Percentiles rank a stretch among this genome's conserved stretches.
Evolutionary conservation across 2,113 vertebrate genomes (phyloP).

Genomic region (Xenus cinereus): DNA sequence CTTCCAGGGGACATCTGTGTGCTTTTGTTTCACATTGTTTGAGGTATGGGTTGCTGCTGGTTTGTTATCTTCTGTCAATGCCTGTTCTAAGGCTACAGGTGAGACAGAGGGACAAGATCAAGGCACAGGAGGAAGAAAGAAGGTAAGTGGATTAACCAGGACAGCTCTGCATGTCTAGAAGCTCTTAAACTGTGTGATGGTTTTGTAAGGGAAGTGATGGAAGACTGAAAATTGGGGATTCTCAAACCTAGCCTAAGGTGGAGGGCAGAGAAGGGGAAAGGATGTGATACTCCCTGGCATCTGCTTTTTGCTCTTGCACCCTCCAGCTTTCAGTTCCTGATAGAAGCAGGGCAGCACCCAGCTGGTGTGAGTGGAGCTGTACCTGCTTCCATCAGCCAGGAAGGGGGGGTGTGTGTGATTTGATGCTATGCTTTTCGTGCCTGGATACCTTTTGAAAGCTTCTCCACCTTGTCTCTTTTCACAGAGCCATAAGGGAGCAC

Average conservation of each 20-base stretch:
- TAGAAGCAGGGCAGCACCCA: background rate
- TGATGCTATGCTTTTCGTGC: background rate
- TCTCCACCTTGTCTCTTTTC: background rate
- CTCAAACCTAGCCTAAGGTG: background rate
- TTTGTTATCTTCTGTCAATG: background rate
- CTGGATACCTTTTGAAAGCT: background rate
- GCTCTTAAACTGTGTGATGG: background rate
- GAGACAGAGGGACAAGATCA: background rate
- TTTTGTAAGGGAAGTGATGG: background rate
- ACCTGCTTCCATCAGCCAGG: background rate
- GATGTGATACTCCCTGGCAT: background rate
- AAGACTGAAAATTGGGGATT: background rate
- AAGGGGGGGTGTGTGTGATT: background rate
- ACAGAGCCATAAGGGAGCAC: background rate
- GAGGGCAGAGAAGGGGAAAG: background rate
- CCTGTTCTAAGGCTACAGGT: background rate
- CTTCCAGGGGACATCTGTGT: background rate
- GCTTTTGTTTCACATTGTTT: background rate
- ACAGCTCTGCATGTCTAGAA: background rate
- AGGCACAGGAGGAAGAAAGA: background rate
- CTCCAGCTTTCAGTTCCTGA: background rate
- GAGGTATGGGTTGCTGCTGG: background rate
- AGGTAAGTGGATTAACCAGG: background rate
- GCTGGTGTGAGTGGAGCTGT: background rate
- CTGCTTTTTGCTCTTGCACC: background rate